These are phyloP conservation scores for Chiroxiphia lanceolata DNA, from an alignment of 2,797 vertebrate species.

Conservation along the genomic window DNA sequence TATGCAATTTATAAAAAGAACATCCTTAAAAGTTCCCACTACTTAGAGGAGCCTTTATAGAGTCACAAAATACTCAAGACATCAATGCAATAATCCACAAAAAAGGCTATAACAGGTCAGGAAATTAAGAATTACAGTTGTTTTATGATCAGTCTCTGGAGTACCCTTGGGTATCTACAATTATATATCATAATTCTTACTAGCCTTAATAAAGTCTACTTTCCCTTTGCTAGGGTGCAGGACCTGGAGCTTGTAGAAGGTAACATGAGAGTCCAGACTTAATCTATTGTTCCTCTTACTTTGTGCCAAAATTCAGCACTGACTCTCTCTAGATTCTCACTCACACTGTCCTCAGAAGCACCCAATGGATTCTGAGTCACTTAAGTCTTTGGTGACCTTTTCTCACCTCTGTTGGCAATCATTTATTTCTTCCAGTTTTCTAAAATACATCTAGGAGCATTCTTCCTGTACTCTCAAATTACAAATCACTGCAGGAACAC, in stretches of 20 bases:
- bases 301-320: background rate
- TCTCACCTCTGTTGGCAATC: background rate
- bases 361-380: background rate
- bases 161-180: background rate
- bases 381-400: slow-evolving; percentile 22
- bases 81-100: background rate
- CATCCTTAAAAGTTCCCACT: background rate
- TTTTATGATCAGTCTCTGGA: slow-evolving; percentile 15
- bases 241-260: background rate
- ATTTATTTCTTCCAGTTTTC: slow-evolving; percentile 26
- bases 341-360: background rate
- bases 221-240: background rate
- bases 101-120: background rate
- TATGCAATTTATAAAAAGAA: background rate
- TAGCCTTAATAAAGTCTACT: background rate
- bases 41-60: background rate
- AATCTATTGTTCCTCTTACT: background rate
- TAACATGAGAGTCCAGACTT: background rate
- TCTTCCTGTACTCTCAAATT: slow-evolving; percentile 4
- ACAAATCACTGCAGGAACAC: slow-evolving; percentile 24
- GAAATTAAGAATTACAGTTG: slow-evolving; percentile 19
- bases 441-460: background rate
- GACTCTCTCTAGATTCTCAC: background rate
- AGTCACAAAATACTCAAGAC: background rate
- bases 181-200: slow-evolving; percentile 13